These are phyloP conservation scores for Platichthys flesus DNA, from an alignment of 2,113 vertebrate species.

Conservation along the genomic window DNA sequence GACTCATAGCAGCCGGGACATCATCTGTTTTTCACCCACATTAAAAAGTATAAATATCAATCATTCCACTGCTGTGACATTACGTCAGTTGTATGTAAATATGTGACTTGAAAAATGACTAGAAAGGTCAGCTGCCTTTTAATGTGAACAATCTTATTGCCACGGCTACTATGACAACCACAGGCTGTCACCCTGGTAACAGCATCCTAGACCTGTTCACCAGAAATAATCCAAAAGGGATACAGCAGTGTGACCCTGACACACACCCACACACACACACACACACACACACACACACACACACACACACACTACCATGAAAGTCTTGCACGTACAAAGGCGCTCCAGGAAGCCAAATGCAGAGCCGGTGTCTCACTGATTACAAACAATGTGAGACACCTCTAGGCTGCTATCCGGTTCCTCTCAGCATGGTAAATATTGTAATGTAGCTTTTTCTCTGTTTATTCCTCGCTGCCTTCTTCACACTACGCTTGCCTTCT, in stretches of 20 bases:
- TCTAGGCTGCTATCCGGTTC: constrained; percentile 32
- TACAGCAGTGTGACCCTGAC: constrained; percentile 33
- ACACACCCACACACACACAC: constrained; percentile 33
- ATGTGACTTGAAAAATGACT: not conserved
- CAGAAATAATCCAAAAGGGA: constrained; percentile 12
- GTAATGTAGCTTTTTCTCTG: constrained; percentile 36
- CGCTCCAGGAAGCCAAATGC: constrained; percentile 44
- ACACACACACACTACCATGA: constrained; percentile 2
- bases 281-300: constrained; percentile 19
- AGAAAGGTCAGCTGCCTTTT: not conserved
- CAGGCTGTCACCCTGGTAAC: constrained; percentile 52
- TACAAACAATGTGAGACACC: constrained; percentile 46
- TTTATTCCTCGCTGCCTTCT: constrained; percentile 29
- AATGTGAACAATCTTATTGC: not conserved
- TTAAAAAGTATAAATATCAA: too few relatives aligned
- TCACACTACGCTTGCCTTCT: constrained; percentile 33
- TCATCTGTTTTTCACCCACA: too few relatives aligned
- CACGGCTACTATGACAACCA: constrained; percentile 25
- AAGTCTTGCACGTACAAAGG: constrained; percentile 39
- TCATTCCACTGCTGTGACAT: too few relatives aligned
- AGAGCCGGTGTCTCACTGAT: constrained; percentile 44
- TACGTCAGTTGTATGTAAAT: too few relatives aligned
- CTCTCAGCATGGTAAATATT: constrained; percentile 48
- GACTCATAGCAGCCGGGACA: too few relatives aligned
- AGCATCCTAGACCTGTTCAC: constrained; percentile 18